These are phyloP conservation scores for Caenorhabditis sp. DNA, from an alignment of 2,888 invertebrate genomes.

Conservation along the genomic window DNA sequence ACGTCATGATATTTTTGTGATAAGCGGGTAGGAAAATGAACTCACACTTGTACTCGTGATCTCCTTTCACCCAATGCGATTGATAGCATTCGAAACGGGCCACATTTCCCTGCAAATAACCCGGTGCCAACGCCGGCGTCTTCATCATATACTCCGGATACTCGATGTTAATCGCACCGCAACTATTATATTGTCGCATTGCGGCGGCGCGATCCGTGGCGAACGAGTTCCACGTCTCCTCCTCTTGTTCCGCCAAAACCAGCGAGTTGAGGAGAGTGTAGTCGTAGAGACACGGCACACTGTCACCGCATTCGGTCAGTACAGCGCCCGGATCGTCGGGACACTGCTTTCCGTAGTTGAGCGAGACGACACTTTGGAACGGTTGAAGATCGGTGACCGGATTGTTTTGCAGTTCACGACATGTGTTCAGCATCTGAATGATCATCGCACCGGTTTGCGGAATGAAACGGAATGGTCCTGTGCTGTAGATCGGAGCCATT, in stretches of 20 bases:
- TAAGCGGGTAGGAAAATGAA: background rate
- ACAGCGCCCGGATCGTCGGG: slow-evolving; percentile 67
- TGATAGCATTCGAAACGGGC: slow-evolving; percentile 69
- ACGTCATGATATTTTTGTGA: background rate
- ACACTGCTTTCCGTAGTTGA: slow-evolving; percentile 55
- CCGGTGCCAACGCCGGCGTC: slow-evolving; percentile 63
- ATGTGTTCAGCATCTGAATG: slow-evolving; percentile 63
- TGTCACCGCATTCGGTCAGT: slow-evolving; percentile 66
- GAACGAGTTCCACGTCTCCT: slow-evolving; percentile 62
- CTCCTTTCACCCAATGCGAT: slow-evolving; percentile 69
- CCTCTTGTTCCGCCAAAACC: slow-evolving; percentile 61
- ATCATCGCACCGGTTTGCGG: slow-evolving; percentile 64
- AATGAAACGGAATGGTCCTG: slow-evolving; percentile 61
- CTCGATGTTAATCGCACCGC: slow-evolving; percentile 70
- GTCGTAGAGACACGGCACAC: slow-evolving; percentile 65
- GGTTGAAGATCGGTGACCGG: slow-evolving; percentile 61
- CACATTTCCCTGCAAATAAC: slow-evolving; percentile 67
- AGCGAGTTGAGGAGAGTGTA: slow-evolving; percentile 67
- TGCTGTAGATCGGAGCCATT: slow-evolving; percentile 59
- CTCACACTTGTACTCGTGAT: slow-evolving; percentile 66
- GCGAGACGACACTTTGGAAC: slow-evolving; percentile 52
- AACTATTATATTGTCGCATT: slow-evolving; percentile 66
- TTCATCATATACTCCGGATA: slow-evolving; percentile 70
- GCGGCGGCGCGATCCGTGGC: slow-evolving; percentile 49
- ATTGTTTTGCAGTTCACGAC: slow-evolving; percentile 62